Conservation (phyloP, 1,140 invertebrate genomes). For the Laupala kohalensis region DNA sequence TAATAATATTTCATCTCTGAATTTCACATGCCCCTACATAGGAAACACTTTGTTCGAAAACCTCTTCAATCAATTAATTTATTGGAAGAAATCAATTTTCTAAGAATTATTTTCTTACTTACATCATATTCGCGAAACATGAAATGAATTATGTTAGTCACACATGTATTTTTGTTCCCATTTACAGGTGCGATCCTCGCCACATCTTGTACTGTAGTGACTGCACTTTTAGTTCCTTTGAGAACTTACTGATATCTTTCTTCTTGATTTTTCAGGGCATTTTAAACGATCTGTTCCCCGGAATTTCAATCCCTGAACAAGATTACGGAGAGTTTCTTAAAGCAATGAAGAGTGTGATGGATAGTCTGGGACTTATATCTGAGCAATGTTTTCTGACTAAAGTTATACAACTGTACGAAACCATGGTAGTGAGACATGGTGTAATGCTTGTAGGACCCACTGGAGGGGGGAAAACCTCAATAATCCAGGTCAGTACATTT, state of each 20-base stretch:
- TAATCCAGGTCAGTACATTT: conserved; percentile 46
- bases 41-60: too few relatives aligned
- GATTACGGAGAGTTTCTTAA: conserved; percentile 61
- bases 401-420: conserved; percentile 76
- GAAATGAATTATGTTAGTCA: too few relatives aligned
- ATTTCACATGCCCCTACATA: too few relatives aligned
- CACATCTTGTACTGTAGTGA: too few relatives aligned
- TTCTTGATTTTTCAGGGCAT: conserved; percentile 50
- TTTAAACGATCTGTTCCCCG: conserved; percentile 79
- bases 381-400: conserved; percentile 54
- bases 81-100: too few relatives aligned
- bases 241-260: neutral
- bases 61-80: too few relatives aligned
- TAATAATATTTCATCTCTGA: too few relatives aligned
- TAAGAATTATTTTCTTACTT: too few relatives aligned
- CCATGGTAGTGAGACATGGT: conserved; percentile 83
- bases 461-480: conserved; percentile 64
- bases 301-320: conserved; percentile 57
- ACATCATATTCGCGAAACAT: too few relatives aligned
- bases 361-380: conserved; percentile 41
- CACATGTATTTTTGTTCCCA: too few relatives aligned
- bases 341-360: conserved; percentile 37
- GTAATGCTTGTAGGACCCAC: conserved; percentile 88
- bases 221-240: neutral
- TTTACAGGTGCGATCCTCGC: too few relatives aligned